These are phyloP conservation scores for Nettapus auritus DNA, from an alignment of 2,113 vertebrate genomes.

Conservation along the genomic window DNA sequence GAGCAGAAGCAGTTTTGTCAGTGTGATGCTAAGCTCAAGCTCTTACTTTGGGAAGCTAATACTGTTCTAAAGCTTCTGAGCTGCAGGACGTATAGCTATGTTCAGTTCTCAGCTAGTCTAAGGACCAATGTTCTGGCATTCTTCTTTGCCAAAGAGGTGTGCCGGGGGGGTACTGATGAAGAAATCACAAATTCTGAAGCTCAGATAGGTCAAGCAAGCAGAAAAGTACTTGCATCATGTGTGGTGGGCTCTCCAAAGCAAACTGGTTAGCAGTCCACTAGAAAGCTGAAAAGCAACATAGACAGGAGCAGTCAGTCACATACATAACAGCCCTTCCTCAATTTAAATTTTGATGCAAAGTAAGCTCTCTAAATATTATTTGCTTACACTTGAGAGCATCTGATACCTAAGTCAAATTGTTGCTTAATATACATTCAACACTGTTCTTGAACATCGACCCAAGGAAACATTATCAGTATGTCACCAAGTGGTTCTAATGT, in stretches of 20 bases:
- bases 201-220: not conserved
- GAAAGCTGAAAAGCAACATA: fast-evolving
- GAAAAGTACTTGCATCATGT: fast-evolving
- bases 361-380: not conserved
- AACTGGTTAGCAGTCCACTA: not conserved
- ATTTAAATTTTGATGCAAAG: not conserved
- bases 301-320: not conserved
- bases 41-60: not conserved
- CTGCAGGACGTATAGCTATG: not conserved
- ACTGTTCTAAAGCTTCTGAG: fast-evolving
- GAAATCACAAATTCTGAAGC: not conserved
- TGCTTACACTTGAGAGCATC: not conserved
- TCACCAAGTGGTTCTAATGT: too few species aligned
- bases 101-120: not conserved
- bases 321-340: fast-evolving
- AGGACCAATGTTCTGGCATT: not conserved
- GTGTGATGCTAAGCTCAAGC: not conserved
- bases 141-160: not conserved
- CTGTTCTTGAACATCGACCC: not conserved
- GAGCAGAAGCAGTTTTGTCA: not conserved
- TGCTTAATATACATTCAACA: not conserved
- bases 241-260: not conserved
- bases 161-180: not conserved
- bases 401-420: not conserved
- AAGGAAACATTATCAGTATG: fast-evolving